These are phyloP conservation scores for Tribolium castaneum DNA, from an alignment of 1,140 invertebrate genomes.

Conservation along the genomic window DNA sequence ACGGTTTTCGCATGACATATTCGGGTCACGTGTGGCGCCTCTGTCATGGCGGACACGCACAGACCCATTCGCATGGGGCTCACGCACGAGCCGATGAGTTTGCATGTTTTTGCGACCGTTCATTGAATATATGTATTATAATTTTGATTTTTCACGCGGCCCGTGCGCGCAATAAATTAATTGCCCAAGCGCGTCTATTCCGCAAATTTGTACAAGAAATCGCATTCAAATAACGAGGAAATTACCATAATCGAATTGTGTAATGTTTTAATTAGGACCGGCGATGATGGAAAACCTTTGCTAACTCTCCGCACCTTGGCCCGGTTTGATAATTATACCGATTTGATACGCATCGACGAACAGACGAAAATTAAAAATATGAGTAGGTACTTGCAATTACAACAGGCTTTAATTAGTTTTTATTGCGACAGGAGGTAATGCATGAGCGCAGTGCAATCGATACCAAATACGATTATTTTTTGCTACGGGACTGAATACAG, in stretches of 20 bases:
- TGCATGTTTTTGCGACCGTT: conserved; percentile 46
- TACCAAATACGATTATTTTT: conserved; percentile 4
- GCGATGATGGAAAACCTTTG: conserved; percentile 43
- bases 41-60: conserved; percentile 49
- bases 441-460: neutral
- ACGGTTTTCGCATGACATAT: conserved; percentile 41
- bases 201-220: conserved; percentile 8
- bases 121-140: conserved; percentile 23
- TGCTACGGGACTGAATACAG: neutral
- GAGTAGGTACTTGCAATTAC: conserved; percentile 28
- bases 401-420: conserved; percentile 40
- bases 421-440: conserved; percentile 1
- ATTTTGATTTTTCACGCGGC: conserved; percentile 41
- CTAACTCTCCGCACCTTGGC: conserved; percentile 49
- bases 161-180: conserved; percentile 20
- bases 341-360: conserved; percentile 48
- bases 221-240: neutral
- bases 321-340: conserved; percentile 54
- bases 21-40: conserved; percentile 46
- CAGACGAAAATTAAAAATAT: conserved; percentile 42
- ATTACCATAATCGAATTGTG: conserved; percentile 38
- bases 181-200: neutral
- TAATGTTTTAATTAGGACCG: conserved; percentile 50
- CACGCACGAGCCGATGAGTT: conserved; percentile 46
- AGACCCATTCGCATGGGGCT: conserved; percentile 39